These are phyloP conservation scores for Tetrapedia diversipes DNA, from an alignment of 2,888 invertebrate species.

Conservation along the genomic window DNA sequence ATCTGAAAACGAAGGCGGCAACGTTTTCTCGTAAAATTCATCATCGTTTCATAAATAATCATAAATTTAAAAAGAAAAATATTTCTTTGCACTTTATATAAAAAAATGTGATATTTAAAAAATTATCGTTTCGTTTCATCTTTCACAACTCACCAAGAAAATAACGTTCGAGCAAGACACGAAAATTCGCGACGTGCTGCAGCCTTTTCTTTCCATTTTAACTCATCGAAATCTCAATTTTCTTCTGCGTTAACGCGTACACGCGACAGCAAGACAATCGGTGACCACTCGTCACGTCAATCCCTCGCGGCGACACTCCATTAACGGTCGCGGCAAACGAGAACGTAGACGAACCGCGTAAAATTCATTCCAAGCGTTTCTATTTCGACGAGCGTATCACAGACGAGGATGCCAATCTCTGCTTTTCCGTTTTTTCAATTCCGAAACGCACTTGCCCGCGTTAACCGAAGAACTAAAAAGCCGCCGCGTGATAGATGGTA, in stretches of 20 bases:
- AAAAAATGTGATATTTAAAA: neutral
- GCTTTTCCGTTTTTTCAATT: neutral
- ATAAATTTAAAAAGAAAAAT: too few relatives aligned
- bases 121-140: neutral
- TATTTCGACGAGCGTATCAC: neutral
- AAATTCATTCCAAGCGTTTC: neutral
- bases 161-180: slow-evolving; percentile 80
- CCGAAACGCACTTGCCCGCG: slow-evolving; percentile 58
- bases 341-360: neutral
- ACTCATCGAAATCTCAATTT: slow-evolving; percentile 2
- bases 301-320: slow-evolving; percentile 35
- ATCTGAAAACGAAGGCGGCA: slow-evolving; percentile 84
- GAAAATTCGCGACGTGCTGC: slow-evolving; percentile 74
- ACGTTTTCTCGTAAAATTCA: too few relatives aligned
- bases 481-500: slow-evolving; percentile 53
- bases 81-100: too few relatives aligned
- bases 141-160: slow-evolving; percentile 76
- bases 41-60: neutral
- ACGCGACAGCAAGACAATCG: neutral
- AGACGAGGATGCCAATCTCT: neutral
- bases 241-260: neutral
- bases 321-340: slow-evolving; percentile 15
- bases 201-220: slow-evolving; percentile 71
- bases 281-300: slow-evolving; percentile 46
- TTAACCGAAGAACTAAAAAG: slow-evolving; percentile 65